Conservation (phyloP, 2,113 vertebrate species). For the Callithrix jacchus region DNA sequence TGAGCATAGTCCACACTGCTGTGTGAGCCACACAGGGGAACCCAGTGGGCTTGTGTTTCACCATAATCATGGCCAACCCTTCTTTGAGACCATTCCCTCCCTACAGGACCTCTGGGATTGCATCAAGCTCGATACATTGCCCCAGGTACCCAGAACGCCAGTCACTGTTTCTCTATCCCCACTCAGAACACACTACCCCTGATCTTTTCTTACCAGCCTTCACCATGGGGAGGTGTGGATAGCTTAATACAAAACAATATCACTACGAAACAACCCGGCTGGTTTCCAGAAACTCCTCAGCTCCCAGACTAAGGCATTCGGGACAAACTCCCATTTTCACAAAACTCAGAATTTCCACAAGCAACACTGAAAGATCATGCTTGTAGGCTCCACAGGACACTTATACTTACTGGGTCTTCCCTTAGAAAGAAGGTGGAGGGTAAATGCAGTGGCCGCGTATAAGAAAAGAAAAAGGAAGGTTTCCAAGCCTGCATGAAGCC, state of each 20-base stretch:
- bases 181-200: neutral
- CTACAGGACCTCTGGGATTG: neutral
- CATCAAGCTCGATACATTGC: neutral
- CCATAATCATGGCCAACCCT: neutral
- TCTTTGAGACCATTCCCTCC: neutral
- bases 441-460: neutral
- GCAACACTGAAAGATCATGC: neutral
- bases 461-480: neutral
- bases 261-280: too few species aligned
- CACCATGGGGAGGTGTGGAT: neutral
- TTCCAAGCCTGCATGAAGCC: neutral
- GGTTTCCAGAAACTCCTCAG: neutral
- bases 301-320: neutral
- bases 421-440: too few species aligned
- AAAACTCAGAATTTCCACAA: neutral
- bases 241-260: fast-evolving
- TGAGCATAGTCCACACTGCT: fast-evolving
- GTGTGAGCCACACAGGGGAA: fast-evolving
- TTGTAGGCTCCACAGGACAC: fast-evolving
- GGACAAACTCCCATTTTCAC: neutral
- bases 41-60: neutral
- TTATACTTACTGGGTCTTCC: too few species aligned
- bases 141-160: neutral
- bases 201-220: neutral
- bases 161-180: neutral